Evolutionary conservation across 2,113 vertebrate species (phyloP), one percentile per base, ranked within the genome.

Genomic region (Plotosus lineatus): DNA sequence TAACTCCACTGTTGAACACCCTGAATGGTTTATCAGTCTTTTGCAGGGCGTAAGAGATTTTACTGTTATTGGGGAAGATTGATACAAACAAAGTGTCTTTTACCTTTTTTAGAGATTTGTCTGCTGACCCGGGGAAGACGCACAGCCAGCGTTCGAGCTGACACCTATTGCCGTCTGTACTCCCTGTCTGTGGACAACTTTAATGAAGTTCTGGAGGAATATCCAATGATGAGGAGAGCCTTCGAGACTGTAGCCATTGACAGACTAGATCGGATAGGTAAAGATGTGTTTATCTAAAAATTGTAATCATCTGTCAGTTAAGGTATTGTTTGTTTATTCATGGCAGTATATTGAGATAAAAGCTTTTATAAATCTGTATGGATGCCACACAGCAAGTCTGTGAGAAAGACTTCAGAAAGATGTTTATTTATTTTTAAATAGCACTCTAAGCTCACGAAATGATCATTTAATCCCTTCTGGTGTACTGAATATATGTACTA

Each of bases 231-330:
- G 98, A 92, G 98, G 79, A 89, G 98, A 3, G 98, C 98, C 82
- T 99, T 99, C 0, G 98, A 99, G 90, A 99, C 97, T 0, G 98
- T 99, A 0, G 98, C 98, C 90, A 98, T 99, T 0, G 98, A 99
- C 92, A 94, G 97, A 74, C 90, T 99, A 1, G 96, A 99, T 90
- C 94, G 98, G 80, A 99, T 99, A 9, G 98, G 97, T 99, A 92
- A 78, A 90, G 8, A 44, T 40, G n/a, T 51, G 26, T 80, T 33
- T 46, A 38, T 75, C 19, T 66, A 17, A 17, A 26, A 9, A 69
- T 63, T 40, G n/a, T 31, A 17, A 23, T 53, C 68, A 38, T 71
- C 9, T 23, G 42, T 36, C n/a, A 1, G 23, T 65, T 5, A 60
- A 33, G 14, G 10, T 23, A 40, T 23, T 3, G 31, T 2, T 21